A percentile compares a stretch with the other conserved stretches of the same genome.
Evolutionary conservation across 2,113 vertebrate genomes (phyloP).

Genomic region (Agapornis roseicollis): DNA sequence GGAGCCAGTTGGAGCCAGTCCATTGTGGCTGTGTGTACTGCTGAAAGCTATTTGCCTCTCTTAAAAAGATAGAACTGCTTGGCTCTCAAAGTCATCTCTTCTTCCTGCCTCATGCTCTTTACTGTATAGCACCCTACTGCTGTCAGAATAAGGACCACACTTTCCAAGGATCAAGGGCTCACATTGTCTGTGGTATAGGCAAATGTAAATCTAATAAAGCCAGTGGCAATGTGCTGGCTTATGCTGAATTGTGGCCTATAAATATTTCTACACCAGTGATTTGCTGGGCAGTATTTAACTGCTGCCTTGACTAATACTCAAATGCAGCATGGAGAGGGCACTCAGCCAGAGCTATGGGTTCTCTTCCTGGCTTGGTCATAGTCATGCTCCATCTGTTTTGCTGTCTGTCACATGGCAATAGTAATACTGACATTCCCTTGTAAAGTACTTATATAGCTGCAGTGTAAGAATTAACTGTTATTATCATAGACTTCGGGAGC

Average conservation of each 20-base stretch:
- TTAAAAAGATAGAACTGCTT: neutral
- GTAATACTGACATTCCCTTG: neutral
- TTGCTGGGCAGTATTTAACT: neutral
- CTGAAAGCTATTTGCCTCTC: neutral
- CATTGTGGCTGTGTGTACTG: neutral
- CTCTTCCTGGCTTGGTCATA: accelerated
- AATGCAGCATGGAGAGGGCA: neutral
- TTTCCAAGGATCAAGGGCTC: neutral
- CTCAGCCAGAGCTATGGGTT: neutral
- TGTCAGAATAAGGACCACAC: neutral
- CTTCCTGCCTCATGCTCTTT: neutral
- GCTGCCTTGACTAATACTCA: neutral
- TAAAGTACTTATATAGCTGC: neutral
- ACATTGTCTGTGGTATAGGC: accelerated
- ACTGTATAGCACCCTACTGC: neutral
- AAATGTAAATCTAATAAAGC: neutral
- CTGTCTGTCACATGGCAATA: neutral
- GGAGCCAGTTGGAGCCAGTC: neutral
- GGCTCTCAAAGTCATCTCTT: neutral
- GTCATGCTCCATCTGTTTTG: neutral
- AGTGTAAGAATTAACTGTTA: neutral
- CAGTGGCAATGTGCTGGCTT: neutral
- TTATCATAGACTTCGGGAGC: neutral
- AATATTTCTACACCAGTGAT: neutral
- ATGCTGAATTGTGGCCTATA: neutral